Evolutionary conservation across 2,113 vertebrate genomes (phyloP).

Genomic region (Rhinolophus ferrumequinum): DNA sequence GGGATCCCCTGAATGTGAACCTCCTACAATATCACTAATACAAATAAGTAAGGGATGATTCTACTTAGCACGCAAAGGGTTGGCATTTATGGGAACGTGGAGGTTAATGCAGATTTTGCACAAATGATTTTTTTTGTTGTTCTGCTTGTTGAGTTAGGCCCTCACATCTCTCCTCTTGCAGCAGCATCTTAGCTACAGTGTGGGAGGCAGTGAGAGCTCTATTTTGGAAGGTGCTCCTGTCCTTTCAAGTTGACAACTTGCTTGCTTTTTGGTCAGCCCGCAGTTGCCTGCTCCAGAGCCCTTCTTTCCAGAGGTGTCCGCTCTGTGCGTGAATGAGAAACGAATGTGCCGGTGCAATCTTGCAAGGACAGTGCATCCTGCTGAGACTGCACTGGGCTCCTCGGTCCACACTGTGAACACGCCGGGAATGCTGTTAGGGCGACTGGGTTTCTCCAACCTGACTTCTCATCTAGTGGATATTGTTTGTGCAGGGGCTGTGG

Average conservation of each 20-base stretch:
- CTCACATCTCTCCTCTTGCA: background rate
- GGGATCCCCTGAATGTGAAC: background rate
- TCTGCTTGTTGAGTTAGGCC: background rate
- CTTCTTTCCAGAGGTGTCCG: constrained; percentile 32
- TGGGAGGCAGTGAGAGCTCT: constrained; percentile 25
- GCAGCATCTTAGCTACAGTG: background rate
- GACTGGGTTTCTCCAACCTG: constrained; percentile 4
- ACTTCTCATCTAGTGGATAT: constrained; percentile 12
- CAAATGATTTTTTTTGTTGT: background rate
- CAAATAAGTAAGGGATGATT: constrained; percentile 1
- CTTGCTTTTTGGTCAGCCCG: constrained; percentile 36
- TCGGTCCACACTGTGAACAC: background rate
- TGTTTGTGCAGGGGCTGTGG: background rate
- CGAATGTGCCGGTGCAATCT: background rate
- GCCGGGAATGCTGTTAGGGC: constrained; percentile 49
- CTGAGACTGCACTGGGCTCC: background rate
- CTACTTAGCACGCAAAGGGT: background rate
- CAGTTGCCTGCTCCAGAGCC: background rate
- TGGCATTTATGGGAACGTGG: background rate
- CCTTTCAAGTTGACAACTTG: constrained; percentile 48
- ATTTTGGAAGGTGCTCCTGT: constrained; percentile 36
- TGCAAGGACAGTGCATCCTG: constrained; percentile 67
- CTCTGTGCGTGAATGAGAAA: constrained; percentile 51
- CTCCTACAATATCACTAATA: background rate
- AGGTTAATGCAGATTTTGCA: background rate